Conservation (phyloP, 2,113 vertebrate species). For the Pollimyrus isidori region DNA sequence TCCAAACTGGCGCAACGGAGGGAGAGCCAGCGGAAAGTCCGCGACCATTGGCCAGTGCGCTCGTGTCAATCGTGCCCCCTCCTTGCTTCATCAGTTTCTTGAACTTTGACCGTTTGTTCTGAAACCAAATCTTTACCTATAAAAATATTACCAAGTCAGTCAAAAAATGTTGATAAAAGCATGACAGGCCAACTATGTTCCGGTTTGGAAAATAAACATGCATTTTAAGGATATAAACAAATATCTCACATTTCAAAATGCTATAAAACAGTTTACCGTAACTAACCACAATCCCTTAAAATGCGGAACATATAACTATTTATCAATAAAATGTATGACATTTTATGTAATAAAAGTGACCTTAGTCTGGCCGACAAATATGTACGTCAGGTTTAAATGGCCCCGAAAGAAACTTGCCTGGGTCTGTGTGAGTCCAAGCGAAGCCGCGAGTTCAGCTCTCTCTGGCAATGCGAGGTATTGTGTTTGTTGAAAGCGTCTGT, state of each 20-base stretch:
- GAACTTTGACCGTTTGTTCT: conserved; percentile 94
- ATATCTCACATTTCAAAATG: not conserved
- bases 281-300: not conserved
- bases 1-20: conserved; percentile 85
- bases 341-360: not conserved
- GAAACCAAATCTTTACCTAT: conserved; percentile 95
- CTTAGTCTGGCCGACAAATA: not conserved
- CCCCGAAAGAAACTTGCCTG: conserved; percentile 67
- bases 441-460: conserved; percentile 93
- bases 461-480: conserved; percentile 96
- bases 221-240: not conserved
- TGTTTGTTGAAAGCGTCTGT: conserved; percentile 96
- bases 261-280: not conserved
- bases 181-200: not conserved
- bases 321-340: not conserved
- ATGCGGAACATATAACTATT: not conserved
- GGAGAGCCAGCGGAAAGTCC: conserved; percentile 82
- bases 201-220: not conserved
- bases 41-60: conserved; percentile 77
- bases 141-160: not conserved
- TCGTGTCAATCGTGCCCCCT: conserved; percentile 79
- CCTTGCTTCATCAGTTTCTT: conserved; percentile 93
- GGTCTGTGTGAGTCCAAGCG: conserved; percentile 95
- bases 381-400: not conserved
- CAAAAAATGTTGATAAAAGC: not conserved